Base-by-base conservation (phyloP, 2,888 invertebrate genomes). In the Aphelenchoides bicaudatus region DNA sequence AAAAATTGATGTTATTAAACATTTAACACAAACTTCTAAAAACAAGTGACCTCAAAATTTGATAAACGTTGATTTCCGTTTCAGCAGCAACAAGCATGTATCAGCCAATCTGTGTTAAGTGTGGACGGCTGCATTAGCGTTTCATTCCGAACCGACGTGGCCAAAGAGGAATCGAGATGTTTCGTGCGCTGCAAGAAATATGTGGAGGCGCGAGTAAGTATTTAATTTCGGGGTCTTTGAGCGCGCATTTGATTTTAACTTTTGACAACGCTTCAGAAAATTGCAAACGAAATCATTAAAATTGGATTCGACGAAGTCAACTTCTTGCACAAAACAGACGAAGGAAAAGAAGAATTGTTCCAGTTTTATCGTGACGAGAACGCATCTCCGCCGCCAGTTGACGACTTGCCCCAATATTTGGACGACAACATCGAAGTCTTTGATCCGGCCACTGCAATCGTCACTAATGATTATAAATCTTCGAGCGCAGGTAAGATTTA, bases 401-500 rank as follows among this genome's bases (percentile, higher is more conserved):
- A 58, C 3, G 55, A 51, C 8, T 19, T 55, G 19, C 55, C 55
- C 6, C 27, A 55, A 10, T 55, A 55, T 27, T 34, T 55, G 55
- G 55, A 55, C 30, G 59, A 59, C 21, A 58, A 58, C 25, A 31
- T 58, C 13, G 59, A 48, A 3, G 48, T 47, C 2, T 59, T 59
- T 31, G 48, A 59, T 16, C 59, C 59, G 25, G 39, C 54, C 25
- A 52, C 50, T 5, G 25, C 37, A 19, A 8, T 59, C 30, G 38
- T 49, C 16, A 59, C 59, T 2, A 25, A 31, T 2, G 46, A 19
- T 13, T 48, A 46, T 25, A 46, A 2, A 25, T 28, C n/a, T n/a
- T n/a, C n/a, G n/a, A n/a, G n/a, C n/a, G n/a, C n/a, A n/a, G n/a
- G n/a, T n/a, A n/a, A n/a, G n/a, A n/a, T n/a, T n/a, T n/a, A n/a